Percentiles rank a stretch among this genome's conserved stretches.
phyloP scores from a whole-genome alignment of 2,797 vertebrate species.

The Sternotherus odoratus region DNA sequence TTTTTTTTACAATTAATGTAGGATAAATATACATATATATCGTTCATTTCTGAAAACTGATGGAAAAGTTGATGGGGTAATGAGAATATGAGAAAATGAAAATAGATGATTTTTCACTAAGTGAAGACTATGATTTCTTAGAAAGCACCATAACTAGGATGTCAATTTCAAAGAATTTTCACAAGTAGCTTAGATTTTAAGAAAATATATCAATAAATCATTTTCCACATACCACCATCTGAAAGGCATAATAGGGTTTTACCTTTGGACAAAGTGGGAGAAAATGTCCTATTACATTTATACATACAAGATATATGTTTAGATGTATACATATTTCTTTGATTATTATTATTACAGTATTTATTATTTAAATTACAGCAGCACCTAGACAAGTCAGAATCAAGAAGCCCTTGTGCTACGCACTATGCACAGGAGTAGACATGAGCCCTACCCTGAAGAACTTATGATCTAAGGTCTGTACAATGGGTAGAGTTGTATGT shows the following conservation, averaged over 20 bases:
- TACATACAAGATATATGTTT: conserved; percentile 8
- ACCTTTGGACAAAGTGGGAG: conserved; percentile 7
- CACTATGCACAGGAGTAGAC: not conserved
- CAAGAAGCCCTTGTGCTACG: not conserved
- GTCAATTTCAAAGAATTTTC: conserved; percentile 11
- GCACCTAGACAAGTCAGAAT: not conserved
- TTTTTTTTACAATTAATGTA: not conserved
- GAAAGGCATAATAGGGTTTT: conserved; percentile 18
- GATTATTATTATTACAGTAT: not conserved
- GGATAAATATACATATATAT: no score
- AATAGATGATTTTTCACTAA: not conserved
- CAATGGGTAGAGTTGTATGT: not conserved
- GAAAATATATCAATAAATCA: conserved; percentile 55
- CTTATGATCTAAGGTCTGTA: no score
- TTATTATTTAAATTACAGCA: not conserved
- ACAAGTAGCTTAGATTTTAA: conserved; percentile 8
- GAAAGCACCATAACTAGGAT: conserved; percentile 37
- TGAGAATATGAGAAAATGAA: not conserved
- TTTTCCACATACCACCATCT: conserved; percentile 20
- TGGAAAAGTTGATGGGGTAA: not conserved
- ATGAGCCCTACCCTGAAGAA: not conserved
- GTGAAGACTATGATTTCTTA: not conserved
- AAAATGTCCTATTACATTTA: not conserved
- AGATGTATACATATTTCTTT: not conserved
- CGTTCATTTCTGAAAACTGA: not conserved